phyloP scores from a whole-genome alignment of 2,888 invertebrate species.

The Lasioglossum oenotherae region DNA sequence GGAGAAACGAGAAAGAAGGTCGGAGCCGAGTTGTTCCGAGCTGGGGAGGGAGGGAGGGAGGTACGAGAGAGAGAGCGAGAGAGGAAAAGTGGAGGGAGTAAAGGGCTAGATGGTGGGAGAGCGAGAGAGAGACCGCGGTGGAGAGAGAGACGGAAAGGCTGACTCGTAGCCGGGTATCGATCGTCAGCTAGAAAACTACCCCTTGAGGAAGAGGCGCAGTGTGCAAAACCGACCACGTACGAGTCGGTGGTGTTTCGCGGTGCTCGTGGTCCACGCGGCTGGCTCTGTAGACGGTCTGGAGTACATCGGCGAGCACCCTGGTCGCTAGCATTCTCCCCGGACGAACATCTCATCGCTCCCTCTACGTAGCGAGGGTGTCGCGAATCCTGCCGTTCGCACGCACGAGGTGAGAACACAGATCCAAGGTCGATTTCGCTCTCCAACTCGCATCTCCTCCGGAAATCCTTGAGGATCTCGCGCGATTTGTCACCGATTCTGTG shows the following conservation, averaged over 20 bases:
- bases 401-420: slow-evolving; percentile 43
- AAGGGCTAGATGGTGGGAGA: not conserved
- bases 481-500: not conserved
- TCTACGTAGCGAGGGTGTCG: slow-evolving; percentile 19
- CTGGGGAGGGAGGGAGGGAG: not conserved
- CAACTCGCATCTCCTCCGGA: not conserved
- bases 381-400: slow-evolving; percentile 1
- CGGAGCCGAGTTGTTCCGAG: not conserved
- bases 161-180: slow-evolving; percentile 75
- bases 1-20: not conserved
- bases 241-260: slow-evolving; percentile 71
- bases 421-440: not conserved
- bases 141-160: slow-evolving; percentile 57
- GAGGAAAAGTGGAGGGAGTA: not conserved
- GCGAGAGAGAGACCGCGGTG: not conserved
- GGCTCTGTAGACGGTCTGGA: slow-evolving; percentile 40
- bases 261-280: slow-evolving; percentile 73
- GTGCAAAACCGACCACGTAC: slow-evolving; percentile 74
- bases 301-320: slow-evolving; percentile 27
- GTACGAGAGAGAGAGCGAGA: not conserved
- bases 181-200: slow-evolving; percentile 79
- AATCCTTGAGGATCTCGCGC: not conserved
- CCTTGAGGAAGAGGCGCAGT: slow-evolving; percentile 77
- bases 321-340: slow-evolving; percentile 20
- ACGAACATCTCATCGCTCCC: slow-evolving; percentile 11